A percentile compares a stretch with the other conserved stretches of the same genome.
phyloP scores from a whole-genome alignment of 2,888 invertebrate genomes.

The Habroteleia sp. region DNA sequence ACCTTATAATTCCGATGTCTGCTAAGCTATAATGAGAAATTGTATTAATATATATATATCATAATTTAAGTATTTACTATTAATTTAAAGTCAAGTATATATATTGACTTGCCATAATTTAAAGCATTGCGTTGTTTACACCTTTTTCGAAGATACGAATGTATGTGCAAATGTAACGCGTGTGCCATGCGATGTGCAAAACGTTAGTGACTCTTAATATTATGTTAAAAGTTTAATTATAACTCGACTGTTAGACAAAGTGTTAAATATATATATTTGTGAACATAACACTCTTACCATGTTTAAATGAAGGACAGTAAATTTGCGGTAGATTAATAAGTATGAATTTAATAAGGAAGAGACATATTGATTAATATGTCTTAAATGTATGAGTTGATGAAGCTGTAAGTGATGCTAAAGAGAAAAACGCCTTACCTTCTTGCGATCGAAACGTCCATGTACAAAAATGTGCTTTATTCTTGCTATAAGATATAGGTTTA shows the following conservation, averaged over 20 bases:
- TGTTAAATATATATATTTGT: constrained; percentile 42
- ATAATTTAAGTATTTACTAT: constrained; percentile 15
- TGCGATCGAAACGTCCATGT: constrained; percentile 71
- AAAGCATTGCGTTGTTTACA: not conserved
- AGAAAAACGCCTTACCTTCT: constrained; percentile 64
- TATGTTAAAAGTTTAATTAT: constrained; percentile 37
- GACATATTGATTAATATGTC: constrained; percentile 10
- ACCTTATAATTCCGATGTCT: not conserved
- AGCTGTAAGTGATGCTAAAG: constrained; percentile 32
- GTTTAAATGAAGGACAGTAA: constrained; percentile 31
- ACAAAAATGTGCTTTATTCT: constrained; percentile 76
- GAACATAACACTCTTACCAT: constrained; percentile 41
- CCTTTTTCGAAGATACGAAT: constrained; percentile 3
- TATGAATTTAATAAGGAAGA: constrained; percentile 20
- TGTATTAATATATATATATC: constrained; percentile 18
- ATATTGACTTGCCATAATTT: constrained; percentile 27
- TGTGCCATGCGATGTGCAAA: constrained; percentile 31
- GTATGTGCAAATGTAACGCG: constrained; percentile 20
- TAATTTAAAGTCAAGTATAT: constrained; percentile 9
- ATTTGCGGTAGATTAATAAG: constrained; percentile 33
- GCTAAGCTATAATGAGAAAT: not conserved
- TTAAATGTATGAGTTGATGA: constrained; percentile 45
- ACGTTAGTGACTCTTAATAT: constrained; percentile 36
- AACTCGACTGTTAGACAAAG: constrained; percentile 43
- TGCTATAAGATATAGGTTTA: constrained; percentile 67